phyloP scores from a whole-genome alignment of 2,888 invertebrate species.

The Orthosia gothica region DNA sequence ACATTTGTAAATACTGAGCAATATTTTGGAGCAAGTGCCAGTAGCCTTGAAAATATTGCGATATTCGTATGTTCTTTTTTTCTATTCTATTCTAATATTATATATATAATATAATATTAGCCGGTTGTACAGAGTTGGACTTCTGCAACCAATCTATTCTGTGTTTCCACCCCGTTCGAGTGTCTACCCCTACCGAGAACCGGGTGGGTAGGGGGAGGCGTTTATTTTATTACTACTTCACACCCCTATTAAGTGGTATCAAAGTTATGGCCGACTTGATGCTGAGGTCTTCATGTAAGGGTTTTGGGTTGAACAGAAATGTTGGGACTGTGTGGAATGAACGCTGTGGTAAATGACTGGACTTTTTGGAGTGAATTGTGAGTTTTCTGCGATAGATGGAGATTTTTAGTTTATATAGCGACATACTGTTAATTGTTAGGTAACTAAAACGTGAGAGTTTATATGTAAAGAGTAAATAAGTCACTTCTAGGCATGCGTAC shows the following conservation, averaged over 20 bases:
- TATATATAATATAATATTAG: too few species aligned
- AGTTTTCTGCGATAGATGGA: too few species aligned
- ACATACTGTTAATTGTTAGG: too few species aligned
- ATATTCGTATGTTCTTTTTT: too few species aligned
- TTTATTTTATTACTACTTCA: slow-evolving; percentile 66
- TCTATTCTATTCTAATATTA: too few species aligned
- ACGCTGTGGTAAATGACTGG: not conserved
- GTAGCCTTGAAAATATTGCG: too few species aligned
- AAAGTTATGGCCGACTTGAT: slow-evolving; percentile 56
- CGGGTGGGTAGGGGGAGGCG: slow-evolving; percentile 31
- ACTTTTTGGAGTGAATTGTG: not conserved
- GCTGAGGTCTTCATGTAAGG: slow-evolving; percentile 48
- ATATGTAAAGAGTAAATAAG: too few species aligned
- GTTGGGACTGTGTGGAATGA: not conserved
- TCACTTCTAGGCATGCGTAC: too few species aligned
- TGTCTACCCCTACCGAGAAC: slow-evolving; percentile 17
- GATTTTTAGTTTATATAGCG: too few species aligned
- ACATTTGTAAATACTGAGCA: too few species aligned
- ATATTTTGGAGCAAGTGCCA: too few species aligned
- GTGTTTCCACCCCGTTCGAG: slow-evolving; percentile 25
- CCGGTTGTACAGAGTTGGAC: not conserved
- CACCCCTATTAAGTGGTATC: slow-evolving; percentile 64
- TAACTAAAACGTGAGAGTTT: too few species aligned
- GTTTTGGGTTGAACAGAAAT: slow-evolving; percentile 19
- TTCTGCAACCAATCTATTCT: not conserved